phyloP scores from a whole-genome alignment of 1,140 invertebrate genomes.

The Megalonaias nervosa region DNA sequence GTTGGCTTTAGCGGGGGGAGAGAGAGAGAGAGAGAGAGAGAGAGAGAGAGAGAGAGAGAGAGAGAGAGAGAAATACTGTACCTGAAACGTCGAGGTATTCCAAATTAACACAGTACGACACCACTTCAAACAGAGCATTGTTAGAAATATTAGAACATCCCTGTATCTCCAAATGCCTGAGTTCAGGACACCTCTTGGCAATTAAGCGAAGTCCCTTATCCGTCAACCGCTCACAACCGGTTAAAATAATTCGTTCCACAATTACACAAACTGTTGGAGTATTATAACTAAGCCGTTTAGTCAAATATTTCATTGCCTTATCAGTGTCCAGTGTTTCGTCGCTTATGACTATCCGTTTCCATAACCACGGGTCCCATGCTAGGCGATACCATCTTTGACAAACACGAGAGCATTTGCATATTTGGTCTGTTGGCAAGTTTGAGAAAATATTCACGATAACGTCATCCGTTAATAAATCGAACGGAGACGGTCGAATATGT shows the following conservation, averaged over 20 bases:
- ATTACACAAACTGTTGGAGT: conserved; percentile 72
- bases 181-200: conserved; percentile 81
- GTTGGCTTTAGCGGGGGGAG: too few relatives aligned
- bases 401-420: conserved; percentile 85
- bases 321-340: conserved; percentile 80
- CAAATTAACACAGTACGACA: conserved; percentile 79
- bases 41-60: conserved; percentile 4
- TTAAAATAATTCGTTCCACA: conserved; percentile 79
- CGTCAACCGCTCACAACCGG: conserved; percentile 82
- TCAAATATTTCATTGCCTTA: conserved; percentile 77
- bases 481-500: conserved; percentile 50
- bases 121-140: conserved; percentile 78
- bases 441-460: conserved; percentile 79
- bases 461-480: conserved; percentile 73
- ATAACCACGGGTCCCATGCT: conserved; percentile 84
- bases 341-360: conserved; percentile 80
- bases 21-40: conserved; percentile 4
- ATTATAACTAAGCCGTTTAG: conserved; percentile 70
- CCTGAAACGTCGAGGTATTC: conserved; percentile 84
- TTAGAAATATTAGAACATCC: conserved; percentile 81
- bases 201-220: conserved; percentile 82
- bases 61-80: conserved; percentile 62
- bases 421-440: conserved; percentile 83
- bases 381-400: conserved; percentile 85
- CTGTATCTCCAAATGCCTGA: conserved; percentile 81